A percentile compares a stretch with the other conserved stretches of the same genome.
phyloP scores from a whole-genome alignment of 1,140 invertebrate species.

The Bathynomus jamesi region DNA sequence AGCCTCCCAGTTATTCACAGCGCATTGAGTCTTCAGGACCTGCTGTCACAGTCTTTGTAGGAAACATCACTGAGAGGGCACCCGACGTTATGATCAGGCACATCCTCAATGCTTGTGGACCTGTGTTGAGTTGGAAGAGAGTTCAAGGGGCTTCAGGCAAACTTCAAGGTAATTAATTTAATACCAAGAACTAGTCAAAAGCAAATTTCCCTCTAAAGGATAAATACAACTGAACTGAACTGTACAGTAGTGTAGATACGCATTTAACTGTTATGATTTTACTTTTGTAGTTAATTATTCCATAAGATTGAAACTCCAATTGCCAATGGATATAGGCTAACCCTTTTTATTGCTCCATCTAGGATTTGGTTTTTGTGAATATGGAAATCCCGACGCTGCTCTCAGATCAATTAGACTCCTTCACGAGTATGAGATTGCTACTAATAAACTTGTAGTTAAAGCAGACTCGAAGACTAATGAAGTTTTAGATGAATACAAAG shows the following conservation, averaged over 20 bases:
- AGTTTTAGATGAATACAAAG: constrained; percentile 86
- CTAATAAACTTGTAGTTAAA: constrained; percentile 88
- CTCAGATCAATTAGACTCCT: constrained; percentile 85
- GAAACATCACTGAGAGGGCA: constrained; percentile 92
- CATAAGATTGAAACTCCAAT: too few relatives aligned
- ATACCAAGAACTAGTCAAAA: too few relatives aligned
- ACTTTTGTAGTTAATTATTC: too few relatives aligned
- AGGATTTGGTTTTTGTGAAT: constrained; percentile 98
- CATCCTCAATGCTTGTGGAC: constrained; percentile 81
- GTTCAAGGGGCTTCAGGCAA: constrained; percentile 71
- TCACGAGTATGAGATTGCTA: constrained; percentile 87
- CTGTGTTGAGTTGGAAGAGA: constrained; percentile 92
- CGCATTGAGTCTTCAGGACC: constrained; percentile 56
- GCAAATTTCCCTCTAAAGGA: too few relatives aligned
- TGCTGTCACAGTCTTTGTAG: constrained; percentile 94
- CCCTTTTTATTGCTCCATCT: too few relatives aligned
- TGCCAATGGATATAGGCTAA: too few relatives aligned
- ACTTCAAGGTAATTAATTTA: constrained; percentile 50
- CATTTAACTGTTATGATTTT: too few relatives aligned
- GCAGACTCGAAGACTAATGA: constrained; percentile 97
- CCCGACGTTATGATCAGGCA: constrained; percentile 91
- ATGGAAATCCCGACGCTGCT: constrained; percentile 86
- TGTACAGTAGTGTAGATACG: too few relatives aligned
- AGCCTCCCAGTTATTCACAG: constrained; percentile 31
- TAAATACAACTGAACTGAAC: too few relatives aligned